Conservation (phyloP, 2,113 vertebrate species). For the Notarius quadriscutis region DNA sequence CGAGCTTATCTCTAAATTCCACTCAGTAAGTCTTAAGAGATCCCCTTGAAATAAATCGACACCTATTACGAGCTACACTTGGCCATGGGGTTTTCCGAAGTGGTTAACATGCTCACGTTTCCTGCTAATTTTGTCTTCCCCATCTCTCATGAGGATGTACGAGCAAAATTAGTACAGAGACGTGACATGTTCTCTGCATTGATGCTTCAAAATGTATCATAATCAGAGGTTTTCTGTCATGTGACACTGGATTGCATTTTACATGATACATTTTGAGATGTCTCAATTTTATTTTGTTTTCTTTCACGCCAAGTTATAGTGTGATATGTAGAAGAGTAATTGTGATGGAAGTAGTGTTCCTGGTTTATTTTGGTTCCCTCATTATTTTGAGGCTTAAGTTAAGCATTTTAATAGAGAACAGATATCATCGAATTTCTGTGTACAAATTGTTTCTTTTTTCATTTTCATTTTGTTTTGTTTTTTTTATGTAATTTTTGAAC, state of each 20-base stretch:
- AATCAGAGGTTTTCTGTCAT: constrained; percentile 58
- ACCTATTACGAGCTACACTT: constrained; percentile 67
- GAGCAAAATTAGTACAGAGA: constrained; percentile 81
- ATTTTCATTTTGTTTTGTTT: constrained; percentile 45
- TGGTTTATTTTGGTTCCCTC: constrained; percentile 55
- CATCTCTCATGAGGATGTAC: constrained; percentile 59
- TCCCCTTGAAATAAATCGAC: constrained; percentile 30
- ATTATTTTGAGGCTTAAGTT: constrained; percentile 76
- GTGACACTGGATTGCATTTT: constrained; percentile 61
- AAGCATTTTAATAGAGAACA: constrained; percentile 90
- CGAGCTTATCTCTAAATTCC: constrained; percentile 33
- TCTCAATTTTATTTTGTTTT: constrained; percentile 71
- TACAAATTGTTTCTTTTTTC: constrained; percentile 71
- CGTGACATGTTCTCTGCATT: constrained; percentile 81
- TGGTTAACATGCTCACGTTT: constrained; percentile 81
- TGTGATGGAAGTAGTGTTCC: constrained; percentile 52
- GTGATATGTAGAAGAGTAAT: constrained; percentile 72
- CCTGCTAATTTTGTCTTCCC: constrained; percentile 82
- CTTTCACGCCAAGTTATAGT: constrained; percentile 73
- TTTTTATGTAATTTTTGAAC: constrained; percentile 58
- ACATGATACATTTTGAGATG: constrained; percentile 79
- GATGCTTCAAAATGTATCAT: constrained; percentile 92
- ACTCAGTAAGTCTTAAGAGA: constrained; percentile 35
- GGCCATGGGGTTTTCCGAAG: constrained; percentile 85
- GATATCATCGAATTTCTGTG: constrained; percentile 99